A percentile compares a stretch with the other conserved stretches of the same genome.
Conservation (phyloP, 1,140 invertebrate genomes). For the Arion vulgaris region DNA sequence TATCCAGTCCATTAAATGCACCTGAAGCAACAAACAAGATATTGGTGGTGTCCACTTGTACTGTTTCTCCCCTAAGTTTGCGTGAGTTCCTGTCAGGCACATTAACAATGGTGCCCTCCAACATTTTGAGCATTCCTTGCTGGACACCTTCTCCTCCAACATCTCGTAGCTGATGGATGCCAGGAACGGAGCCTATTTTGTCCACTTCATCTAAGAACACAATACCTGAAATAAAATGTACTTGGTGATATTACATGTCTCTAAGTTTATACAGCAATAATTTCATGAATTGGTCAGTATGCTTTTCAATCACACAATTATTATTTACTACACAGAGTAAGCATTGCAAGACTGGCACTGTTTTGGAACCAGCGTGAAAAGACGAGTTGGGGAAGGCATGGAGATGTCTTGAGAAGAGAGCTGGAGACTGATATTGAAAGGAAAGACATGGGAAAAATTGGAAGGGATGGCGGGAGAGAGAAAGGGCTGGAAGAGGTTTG, state of each 20-base stretch:
- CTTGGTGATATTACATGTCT: background rate
- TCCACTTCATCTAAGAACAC: constrained; percentile 99
- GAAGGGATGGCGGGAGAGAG: too few relatives aligned
- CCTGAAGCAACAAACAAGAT: constrained; percentile 99
- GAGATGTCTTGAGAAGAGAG: too few relatives aligned
- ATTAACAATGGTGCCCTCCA: constrained; percentile 98
- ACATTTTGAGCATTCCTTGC: constrained; percentile 86
- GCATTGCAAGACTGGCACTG: too few relatives aligned
- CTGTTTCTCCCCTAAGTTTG: constrained; percentile 91
- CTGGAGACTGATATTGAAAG: too few relatives aligned
- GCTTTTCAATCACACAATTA: too few relatives aligned
- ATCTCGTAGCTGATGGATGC: constrained; percentile 96
- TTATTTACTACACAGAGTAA: too few relatives aligned
- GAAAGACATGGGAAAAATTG: too few relatives aligned
- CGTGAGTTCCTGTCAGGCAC: constrained; percentile 86
- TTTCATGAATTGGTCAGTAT: too few relatives aligned
- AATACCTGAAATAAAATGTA: constrained; percentile 78
- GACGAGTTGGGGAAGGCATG: too few relatives aligned
- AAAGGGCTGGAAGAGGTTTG: too few relatives aligned
- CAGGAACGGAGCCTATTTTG: constrained; percentile 98
- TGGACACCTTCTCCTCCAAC: constrained; percentile 99
- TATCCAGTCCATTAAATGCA: constrained; percentile 96
- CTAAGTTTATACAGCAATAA: too few relatives aligned
- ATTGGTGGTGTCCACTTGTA: constrained; percentile 98
- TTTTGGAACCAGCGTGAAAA: too few relatives aligned